phyloP scores from a whole-genome alignment of 2,888 invertebrate species.

The Cheilosia impressa region DNA sequence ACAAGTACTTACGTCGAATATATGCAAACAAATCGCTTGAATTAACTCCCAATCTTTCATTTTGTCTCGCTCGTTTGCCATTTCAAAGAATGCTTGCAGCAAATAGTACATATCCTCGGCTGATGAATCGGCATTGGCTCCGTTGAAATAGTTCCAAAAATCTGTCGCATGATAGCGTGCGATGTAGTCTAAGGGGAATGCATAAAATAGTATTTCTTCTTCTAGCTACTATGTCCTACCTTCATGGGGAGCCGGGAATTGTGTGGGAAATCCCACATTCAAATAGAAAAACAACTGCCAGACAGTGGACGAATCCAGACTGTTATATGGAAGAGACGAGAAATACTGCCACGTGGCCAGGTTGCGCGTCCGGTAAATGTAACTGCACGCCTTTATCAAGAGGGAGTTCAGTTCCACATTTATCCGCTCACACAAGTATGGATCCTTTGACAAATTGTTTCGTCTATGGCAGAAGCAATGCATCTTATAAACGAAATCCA shows the following conservation, averaged over 20 bases:
- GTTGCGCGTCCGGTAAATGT: constrained; percentile 88
- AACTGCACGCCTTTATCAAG: constrained; percentile 88
- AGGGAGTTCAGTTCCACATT: constrained; percentile 90
- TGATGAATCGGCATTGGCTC: constrained; percentile 86
- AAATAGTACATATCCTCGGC: constrained; percentile 91
- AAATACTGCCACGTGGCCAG: constrained; percentile 93
- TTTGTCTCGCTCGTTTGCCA: constrained; percentile 87
- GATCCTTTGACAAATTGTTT: constrained; percentile 82
- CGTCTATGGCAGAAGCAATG: constrained; percentile 76
- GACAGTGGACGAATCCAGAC: constrained; percentile 85
- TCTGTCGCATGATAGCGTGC: constrained; percentile 83
- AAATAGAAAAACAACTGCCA: constrained; percentile 88
- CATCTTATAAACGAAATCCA: background rate
- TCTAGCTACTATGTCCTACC: constrained; percentile 44
- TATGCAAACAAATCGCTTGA: constrained; percentile 87
- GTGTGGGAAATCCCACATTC: constrained; percentile 85
- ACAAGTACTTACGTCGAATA: constrained; percentile 86
- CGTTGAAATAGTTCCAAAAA: constrained; percentile 86
- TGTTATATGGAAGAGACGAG: constrained; percentile 88
- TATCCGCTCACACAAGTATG: constrained; percentile 85
- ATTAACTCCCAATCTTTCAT: constrained; percentile 87
- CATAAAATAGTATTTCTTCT: no score
- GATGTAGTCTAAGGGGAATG: constrained; percentile 83
- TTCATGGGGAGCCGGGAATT: constrained; percentile 77
- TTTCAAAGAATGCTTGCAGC: constrained; percentile 91